phyloP scores from a whole-genome alignment of 2,797 vertebrate genomes.

The Nyctibius grandis region DNA sequence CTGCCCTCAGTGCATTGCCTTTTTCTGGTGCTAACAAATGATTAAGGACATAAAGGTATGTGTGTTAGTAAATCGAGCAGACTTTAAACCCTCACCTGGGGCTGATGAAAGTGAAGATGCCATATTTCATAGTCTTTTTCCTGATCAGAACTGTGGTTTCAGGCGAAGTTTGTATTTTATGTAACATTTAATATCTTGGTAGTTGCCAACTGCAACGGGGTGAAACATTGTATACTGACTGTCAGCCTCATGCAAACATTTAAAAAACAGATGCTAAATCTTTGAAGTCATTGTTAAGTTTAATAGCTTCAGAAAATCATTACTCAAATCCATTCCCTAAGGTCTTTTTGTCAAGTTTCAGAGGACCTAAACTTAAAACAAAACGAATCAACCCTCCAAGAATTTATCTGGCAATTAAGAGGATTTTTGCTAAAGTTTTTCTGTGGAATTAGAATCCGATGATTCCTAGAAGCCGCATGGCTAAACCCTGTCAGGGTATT shows the following conservation, averaged over 20 bases:
- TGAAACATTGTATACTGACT: conserved; percentile 45
- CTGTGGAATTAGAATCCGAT: background rate
- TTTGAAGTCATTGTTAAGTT: conserved; percentile 65
- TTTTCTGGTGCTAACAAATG: background rate
- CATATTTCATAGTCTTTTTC: background rate
- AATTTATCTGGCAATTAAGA: conserved; percentile 14
- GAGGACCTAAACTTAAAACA: conserved; percentile 19
- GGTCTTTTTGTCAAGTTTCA: conserved; percentile 40
- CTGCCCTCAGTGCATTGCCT: background rate
- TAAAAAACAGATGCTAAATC: conserved; percentile 56
- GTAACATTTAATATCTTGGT: conserved; percentile 35
- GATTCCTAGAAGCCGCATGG: background rate
- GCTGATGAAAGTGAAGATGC: background rate
- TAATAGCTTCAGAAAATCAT: conserved; percentile 66
- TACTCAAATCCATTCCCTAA: conserved; percentile 42
- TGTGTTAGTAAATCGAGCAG: background rate
- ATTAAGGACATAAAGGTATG: background rate
- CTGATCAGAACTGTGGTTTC: background rate
- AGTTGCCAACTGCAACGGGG: conserved; percentile 28
- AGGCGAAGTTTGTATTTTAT: background rate
- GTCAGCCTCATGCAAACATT: conserved; percentile 46
- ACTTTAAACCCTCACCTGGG: background rate
- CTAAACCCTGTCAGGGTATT: background rate
- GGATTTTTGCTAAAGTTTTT: background rate
- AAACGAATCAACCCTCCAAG: background rate